Evolutionary conservation across 2,113 vertebrate genomes (phyloP).

Genomic region (Thoracochromis brauschi): DNA sequence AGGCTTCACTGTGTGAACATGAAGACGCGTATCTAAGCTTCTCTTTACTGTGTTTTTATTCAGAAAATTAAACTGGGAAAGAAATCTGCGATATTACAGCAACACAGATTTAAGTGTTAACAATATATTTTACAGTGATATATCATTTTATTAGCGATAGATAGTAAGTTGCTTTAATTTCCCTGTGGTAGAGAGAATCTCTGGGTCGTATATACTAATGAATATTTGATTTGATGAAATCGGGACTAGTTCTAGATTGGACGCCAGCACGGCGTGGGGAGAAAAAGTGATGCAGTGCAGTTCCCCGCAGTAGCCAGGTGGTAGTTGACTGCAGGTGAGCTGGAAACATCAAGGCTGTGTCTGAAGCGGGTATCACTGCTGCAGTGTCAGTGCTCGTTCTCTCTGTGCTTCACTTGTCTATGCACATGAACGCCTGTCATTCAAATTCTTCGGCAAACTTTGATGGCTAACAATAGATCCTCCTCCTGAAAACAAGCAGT

Average conservation of each 20-base stretch:
- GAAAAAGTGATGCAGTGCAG: constrained; percentile 45
- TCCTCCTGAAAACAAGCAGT: neutral
- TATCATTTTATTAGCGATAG: neutral
- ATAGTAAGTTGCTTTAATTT: neutral
- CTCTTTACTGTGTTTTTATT: neutral
- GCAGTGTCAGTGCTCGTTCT: neutral
- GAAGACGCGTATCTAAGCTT: neutral
- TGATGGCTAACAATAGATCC: neutral
- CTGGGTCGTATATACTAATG: accelerated
- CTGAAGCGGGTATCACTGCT: neutral
- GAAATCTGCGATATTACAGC: neutral
- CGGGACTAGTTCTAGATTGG: accelerated
- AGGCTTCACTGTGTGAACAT: neutral
- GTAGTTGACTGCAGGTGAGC: constrained; percentile 2
- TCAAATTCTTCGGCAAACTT: neutral
- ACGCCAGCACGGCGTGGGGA: accelerated
- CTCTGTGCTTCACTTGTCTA: neutral
- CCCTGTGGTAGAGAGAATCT: neutral
- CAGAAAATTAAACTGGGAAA: neutral
- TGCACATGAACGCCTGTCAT: neutral
- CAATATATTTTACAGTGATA: neutral
- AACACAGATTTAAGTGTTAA: neutral
- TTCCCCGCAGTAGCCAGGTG: constrained; percentile 17
- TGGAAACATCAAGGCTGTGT: neutral
- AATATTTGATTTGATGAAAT: neutral